phyloP scores from a whole-genome alignment of 2,888 invertebrate genomes.

The Cybosia mesomella region DNA sequence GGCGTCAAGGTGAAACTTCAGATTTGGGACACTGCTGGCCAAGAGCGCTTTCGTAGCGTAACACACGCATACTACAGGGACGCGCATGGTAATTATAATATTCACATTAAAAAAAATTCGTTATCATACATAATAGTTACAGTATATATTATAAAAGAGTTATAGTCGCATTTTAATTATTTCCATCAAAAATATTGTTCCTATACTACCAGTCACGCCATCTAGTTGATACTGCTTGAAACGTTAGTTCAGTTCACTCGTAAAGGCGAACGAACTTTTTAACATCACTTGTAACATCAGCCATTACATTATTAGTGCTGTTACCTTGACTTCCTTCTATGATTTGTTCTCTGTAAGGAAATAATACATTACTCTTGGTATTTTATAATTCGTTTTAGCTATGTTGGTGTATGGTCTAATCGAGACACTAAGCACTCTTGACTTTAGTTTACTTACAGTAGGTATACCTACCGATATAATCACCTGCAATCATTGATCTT shows the following conservation, averaged over 20 bases:
- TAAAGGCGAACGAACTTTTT: neutral
- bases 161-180: neutral
- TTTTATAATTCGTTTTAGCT: neutral
- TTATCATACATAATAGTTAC: neutral
- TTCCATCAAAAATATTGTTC: neutral
- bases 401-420: neutral
- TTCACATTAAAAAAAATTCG: neutral
- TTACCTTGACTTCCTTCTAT: neutral
- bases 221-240: slow-evolving; percentile 35
- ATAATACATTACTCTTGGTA: neutral
- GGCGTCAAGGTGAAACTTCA: slow-evolving; percentile 96
- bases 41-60: slow-evolving; percentile 97
- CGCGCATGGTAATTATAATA: slow-evolving; percentile 91
- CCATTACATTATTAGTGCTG: neutral
- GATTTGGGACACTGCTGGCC: slow-evolving; percentile 98
- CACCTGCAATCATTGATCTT: no score
- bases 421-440: no score
- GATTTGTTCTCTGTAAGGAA: neutral
- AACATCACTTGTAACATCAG: no score
- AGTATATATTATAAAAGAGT: neutral
- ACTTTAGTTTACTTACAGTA: neutral
- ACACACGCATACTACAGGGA: slow-evolving; percentile 98
- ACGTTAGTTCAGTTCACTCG: neutral
- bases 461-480: no score
- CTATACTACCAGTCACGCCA: slow-evolving; percentile 51